Evolutionary conservation across 2,113 vertebrate species (phyloP).

Genomic region (Strix uralensis): DNA sequence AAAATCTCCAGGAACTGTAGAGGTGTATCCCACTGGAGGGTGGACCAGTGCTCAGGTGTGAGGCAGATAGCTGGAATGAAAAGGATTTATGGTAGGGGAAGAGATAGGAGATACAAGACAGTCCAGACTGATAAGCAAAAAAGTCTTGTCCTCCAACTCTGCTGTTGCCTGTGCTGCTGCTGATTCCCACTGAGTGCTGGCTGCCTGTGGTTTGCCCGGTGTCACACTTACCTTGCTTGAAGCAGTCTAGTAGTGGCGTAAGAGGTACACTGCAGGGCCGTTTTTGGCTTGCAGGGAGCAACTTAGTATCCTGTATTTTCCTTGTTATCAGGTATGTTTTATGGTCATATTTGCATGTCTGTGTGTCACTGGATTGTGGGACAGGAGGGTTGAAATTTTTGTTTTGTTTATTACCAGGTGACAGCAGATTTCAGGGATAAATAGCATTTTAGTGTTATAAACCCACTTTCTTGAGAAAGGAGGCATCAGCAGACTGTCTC

Average conservation of each 20-base stretch:
- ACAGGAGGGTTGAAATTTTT: not conserved
- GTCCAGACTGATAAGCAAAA: not conserved
- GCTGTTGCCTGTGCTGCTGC: not conserved
- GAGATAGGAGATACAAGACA: not conserved
- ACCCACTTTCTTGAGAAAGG: not conserved
- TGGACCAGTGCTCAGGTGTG: not conserved
- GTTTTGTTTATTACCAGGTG: not conserved
- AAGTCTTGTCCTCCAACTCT: not conserved
- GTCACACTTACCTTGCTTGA: not conserved
- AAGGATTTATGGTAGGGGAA: not conserved
- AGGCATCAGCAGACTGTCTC: not conserved
- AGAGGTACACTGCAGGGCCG: accelerated
- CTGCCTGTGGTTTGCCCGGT: not conserved
- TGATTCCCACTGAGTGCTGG: not conserved
- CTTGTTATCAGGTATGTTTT: not conserved
- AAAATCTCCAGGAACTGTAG: not conserved
- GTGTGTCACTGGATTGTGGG: not conserved
- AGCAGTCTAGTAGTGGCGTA: not conserved
- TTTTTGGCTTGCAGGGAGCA: not conserved
- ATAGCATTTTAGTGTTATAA: not conserved
- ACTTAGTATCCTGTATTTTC: not conserved
- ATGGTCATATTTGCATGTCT: not conserved
- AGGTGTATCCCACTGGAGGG: not conserved
- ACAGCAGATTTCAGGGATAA: not conserved
- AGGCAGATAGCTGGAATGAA: not conserved